phyloP scores from a whole-genome alignment of 2,797 vertebrate species.

The Gorsachius magnificus region DNA sequence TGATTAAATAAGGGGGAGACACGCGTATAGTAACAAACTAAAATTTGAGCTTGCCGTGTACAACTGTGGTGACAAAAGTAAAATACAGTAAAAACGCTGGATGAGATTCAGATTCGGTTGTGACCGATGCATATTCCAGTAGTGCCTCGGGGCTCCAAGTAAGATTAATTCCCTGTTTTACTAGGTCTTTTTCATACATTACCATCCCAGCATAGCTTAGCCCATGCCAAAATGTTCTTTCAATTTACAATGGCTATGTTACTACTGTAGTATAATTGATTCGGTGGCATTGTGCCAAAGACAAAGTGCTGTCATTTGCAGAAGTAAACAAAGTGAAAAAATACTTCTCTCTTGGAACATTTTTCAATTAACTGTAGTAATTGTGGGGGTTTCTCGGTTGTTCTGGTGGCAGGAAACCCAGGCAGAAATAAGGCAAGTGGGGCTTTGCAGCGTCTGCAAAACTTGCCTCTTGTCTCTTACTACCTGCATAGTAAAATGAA shows the following conservation, averaged over 20 bases:
- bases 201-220: background rate
- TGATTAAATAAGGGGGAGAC: background rate
- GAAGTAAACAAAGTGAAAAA: slow-evolving; percentile 37
- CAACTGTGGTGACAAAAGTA: background rate
- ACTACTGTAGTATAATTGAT: slow-evolving; percentile 2
- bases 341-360: background rate
- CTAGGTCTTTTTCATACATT: background rate
- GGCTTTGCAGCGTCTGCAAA: background rate
- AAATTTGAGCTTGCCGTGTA: background rate
- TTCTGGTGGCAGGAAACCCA: background rate
- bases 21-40: background rate
- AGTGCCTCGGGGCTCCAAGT: background rate
- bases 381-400: background rate
- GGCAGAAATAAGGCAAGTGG: background rate
- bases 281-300: slow-evolving; percentile 5
- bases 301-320: slow-evolving; percentile 31
- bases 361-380: slow-evolving; percentile 5
- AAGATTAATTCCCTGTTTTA: slow-evolving; percentile 16
- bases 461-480: background rate
- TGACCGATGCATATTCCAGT: background rate
- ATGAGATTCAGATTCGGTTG: background rate
- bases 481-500: background rate
- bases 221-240: slow-evolving; percentile 1
- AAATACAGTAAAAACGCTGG: background rate
- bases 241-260: background rate